phyloP scores from a whole-genome alignment of 2,888 invertebrate genomes.

The Cancer borealis region DNA sequence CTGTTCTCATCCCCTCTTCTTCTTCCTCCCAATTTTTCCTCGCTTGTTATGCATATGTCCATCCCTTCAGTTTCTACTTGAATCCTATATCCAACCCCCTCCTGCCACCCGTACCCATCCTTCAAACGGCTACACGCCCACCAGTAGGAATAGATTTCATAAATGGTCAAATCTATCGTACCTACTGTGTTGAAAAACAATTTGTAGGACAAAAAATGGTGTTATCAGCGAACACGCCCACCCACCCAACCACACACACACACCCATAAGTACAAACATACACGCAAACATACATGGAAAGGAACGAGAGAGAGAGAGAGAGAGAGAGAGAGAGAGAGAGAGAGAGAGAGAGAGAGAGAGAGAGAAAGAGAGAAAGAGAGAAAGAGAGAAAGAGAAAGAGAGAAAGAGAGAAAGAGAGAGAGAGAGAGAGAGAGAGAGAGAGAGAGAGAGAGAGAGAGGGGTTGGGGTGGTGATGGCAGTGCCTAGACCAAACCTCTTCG shows the following conservation, averaged over 20 bases:
- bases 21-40: neutral
- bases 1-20: neutral
- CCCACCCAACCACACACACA: too few relatives aligned
- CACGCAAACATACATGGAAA: too few relatives aligned
- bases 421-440: constrained; percentile 33
- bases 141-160: neutral
- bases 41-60: neutral
- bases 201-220: too few relatives aligned
- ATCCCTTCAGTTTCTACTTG: neutral
- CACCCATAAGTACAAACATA: too few relatives aligned
- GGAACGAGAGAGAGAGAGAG: too few relatives aligned
- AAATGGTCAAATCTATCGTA: neutral
- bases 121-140: neutral
- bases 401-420: constrained; percentile 11
- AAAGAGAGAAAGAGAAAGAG: neutral
- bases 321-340: too few relatives aligned
- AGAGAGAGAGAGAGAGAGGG: neutral
- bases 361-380: neutral
- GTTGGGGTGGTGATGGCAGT: neutral
- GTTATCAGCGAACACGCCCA: too few relatives aligned
- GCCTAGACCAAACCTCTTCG: neutral
- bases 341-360: too few relatives aligned
- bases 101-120: too few relatives aligned
- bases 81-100: neutral
- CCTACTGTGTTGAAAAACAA: neutral